A percentile compares a stretch with the other conserved stretches of the same genome.
These are phyloP conservation scores for Babylonia areolata DNA, from an alignment of 1,140 invertebrate genomes.

Conservation along the genomic window DNA sequence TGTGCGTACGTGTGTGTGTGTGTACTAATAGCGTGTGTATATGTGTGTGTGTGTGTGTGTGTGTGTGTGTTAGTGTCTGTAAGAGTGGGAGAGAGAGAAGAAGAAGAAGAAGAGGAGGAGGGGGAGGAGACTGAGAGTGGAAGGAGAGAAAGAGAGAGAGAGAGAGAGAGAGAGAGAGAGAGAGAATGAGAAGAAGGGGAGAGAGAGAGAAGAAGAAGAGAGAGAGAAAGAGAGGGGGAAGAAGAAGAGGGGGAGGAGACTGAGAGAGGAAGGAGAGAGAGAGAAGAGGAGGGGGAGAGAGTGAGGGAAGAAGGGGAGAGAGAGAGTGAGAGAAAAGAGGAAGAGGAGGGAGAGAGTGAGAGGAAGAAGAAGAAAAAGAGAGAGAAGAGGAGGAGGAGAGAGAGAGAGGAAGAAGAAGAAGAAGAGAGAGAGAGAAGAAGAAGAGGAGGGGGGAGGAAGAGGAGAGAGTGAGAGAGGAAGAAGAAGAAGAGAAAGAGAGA, in stretches of 20 bases:
- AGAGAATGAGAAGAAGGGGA: no score
- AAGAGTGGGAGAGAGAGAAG: neutral
- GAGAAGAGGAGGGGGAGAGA: neutral
- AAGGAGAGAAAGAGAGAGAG: no score
- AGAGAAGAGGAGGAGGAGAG: neutral
- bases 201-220: no score
- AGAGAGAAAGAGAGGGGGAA: no score
- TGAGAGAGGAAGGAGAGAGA: no score
- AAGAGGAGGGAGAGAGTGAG: neutral
- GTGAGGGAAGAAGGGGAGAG: neutral
- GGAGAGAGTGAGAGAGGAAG: neutral
- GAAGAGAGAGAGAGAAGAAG: neutral
- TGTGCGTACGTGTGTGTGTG: no score
- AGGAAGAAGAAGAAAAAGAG: neutral
- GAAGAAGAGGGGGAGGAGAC: no score
- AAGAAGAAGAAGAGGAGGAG: no score
- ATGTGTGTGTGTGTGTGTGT: no score
- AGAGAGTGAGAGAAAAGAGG: neutral
- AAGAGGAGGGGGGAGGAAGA: neutral
- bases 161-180: no score
- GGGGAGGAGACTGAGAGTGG: no score
- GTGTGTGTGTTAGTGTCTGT: neutral
- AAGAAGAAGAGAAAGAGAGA: neutral
- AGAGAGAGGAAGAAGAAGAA: neutral
- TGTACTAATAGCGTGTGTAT: no score